Conservation (phyloP, 1,140 invertebrate genomes). For the Ips nitidus region DNA sequence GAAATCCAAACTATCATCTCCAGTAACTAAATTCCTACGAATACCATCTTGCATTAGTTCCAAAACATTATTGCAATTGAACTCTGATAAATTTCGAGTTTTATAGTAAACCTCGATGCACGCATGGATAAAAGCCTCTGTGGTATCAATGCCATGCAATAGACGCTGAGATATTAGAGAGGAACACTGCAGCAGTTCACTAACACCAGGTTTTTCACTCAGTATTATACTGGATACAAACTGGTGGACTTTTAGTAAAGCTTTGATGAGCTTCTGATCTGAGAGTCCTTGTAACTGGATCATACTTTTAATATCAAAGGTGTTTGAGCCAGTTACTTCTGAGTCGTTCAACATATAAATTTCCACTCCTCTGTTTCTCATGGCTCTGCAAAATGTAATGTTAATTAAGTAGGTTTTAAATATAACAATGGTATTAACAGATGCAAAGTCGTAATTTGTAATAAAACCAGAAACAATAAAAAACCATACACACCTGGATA, state of each 20-base stretch:
- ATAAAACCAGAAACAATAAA: no score
- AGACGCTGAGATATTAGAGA: constrained; percentile 66
- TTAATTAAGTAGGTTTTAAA: constrained; percentile 17
- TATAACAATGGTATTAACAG: background rate
- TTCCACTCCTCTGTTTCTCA: constrained; percentile 97
- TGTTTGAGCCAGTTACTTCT: constrained; percentile 47
- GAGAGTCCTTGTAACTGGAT: constrained; percentile 57
- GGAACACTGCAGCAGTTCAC: constrained; percentile 65
- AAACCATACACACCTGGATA: constrained; percentile 68
- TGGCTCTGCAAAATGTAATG: constrained; percentile 66
- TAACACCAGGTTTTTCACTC: constrained; percentile 59
- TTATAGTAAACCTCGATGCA: constrained; percentile 71
- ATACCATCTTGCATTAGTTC: constrained; percentile 40
- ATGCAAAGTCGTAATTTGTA: background rate
- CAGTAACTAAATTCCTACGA: constrained; percentile 20
- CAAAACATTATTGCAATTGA: constrained; percentile 50
- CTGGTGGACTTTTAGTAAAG: constrained; percentile 59
- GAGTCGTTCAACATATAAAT: constrained; percentile 68
- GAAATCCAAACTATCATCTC: constrained; percentile 6
- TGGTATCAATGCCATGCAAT: constrained; percentile 58
- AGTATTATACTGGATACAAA: constrained; percentile 42
- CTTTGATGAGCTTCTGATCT: constrained; percentile 50
- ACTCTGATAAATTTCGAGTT: constrained; percentile 58
- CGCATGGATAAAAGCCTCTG: constrained; percentile 58
- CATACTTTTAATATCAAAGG: constrained; percentile 60